Conservation (phyloP, 2,113 vertebrate species). For the Lepidothrix coronata region DNA sequence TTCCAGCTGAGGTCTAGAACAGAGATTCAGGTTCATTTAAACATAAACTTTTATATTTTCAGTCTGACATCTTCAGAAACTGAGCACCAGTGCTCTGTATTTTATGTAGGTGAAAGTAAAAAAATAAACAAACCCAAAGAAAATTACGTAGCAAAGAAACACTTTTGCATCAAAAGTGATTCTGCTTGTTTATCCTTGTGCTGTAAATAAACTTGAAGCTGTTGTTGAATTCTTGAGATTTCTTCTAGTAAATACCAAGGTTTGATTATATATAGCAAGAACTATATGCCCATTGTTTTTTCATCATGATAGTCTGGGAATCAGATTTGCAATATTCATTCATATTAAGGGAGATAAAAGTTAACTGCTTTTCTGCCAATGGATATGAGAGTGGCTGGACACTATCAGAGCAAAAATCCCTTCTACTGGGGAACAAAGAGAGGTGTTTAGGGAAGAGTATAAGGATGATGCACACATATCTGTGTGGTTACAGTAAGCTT, state of each 20-base stretch:
- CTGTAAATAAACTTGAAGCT: conserved; percentile 10
- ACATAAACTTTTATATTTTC: conserved; percentile 46
- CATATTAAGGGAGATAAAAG: neutral
- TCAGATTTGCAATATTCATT: neutral
- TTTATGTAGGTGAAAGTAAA: neutral
- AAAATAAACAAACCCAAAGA: neutral
- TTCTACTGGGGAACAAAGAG: neutral
- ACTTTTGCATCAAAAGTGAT: neutral
- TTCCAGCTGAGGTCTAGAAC: conserved; percentile 43
- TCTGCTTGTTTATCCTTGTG: neutral
- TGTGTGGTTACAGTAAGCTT: neutral
- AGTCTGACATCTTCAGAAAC: neutral
- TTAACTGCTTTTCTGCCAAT: neutral
- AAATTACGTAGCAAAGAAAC: neutral
- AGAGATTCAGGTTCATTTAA: conserved; percentile 12
- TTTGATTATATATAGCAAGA: neutral
- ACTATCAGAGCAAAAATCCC: neutral
- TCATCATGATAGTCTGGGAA: neutral
- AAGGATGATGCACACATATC: neutral
- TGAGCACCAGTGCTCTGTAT: neutral
- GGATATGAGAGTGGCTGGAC: neutral
- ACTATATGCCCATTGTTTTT: neutral
- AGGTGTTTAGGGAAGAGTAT: neutral
- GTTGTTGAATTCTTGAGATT: neutral
- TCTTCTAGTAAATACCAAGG: neutral